Conservation (phyloP, 53 echinoderm and acorn worm genomes). For the Antedon mediterranea region DNA sequence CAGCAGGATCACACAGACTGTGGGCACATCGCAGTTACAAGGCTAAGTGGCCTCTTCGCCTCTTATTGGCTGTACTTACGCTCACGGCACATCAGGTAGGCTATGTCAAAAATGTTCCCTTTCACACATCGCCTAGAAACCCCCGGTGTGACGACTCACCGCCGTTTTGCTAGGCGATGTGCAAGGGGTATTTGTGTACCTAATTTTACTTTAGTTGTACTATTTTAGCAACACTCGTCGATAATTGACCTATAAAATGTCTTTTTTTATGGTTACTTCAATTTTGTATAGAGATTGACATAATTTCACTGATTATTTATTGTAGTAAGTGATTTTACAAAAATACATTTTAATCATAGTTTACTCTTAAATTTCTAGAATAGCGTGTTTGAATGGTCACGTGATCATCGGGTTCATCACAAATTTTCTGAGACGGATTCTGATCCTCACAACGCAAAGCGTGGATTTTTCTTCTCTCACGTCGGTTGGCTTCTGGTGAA, state of each 20-base stretch:
- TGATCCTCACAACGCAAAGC: slow-evolving; percentile 6
- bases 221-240: no score
- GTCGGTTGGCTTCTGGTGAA: not conserved
- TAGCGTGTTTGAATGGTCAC: not conserved
- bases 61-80: slow-evolving; percentile 53
- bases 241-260: no score
- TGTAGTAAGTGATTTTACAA: no score
- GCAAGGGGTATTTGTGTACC: no score
- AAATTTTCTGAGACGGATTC: slow-evolving; percentile 2
- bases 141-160: no score
- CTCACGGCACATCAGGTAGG: slow-evolving; percentile 75
- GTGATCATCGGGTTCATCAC: slow-evolving; percentile 3
- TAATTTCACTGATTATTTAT: no score
- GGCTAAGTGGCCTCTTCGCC: slow-evolving; percentile 62
- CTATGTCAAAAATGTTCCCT: not conserved
- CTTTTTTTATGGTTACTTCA: no score
- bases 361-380: not conserved
- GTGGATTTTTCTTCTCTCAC: slow-evolving; percentile 7
- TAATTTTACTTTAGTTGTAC: no score
- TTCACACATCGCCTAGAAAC: no score
- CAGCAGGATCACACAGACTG: slow-evolving; percentile 70
- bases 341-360: no score
- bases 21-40: slow-evolving; percentile 83
- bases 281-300: no score
- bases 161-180: no score